These are phyloP conservation scores for Pantherophis vulpinus DNA, from an alignment of 2,797 vertebrate genomes.

Conservation along the genomic window DNA sequence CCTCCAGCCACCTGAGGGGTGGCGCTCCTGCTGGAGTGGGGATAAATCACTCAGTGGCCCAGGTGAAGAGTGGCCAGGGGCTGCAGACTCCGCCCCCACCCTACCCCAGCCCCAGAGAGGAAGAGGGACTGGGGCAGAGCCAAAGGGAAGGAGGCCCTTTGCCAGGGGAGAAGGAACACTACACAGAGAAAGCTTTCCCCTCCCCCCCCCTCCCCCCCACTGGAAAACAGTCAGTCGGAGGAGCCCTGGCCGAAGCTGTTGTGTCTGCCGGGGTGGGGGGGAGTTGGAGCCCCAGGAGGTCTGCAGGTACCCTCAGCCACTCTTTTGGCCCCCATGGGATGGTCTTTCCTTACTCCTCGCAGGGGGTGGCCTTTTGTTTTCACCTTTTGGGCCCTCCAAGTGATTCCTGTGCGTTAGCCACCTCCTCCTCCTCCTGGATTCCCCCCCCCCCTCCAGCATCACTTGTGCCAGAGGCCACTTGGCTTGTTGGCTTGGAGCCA, in stretches of 20 bases:
- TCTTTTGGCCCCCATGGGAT: background rate
- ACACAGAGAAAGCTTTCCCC: background rate
- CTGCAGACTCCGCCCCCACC: background rate
- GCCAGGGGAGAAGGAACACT: fast-evolving
- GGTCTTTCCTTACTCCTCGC: background rate
- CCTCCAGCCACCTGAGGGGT: background rate
- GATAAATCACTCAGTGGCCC: background rate
- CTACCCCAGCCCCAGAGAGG: background rate
- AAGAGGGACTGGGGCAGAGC: background rate
- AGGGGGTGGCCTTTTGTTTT: too few relatives aligned
- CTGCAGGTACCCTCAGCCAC: background rate
- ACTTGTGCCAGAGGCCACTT: background rate
- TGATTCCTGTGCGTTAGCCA: background rate
- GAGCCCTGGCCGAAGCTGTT: fast-evolving
- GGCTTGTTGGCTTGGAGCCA: background rate
- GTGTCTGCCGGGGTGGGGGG: too few relatives aligned
- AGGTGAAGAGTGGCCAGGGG: background rate
- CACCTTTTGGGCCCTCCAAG: background rate
- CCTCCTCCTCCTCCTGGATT: background rate
- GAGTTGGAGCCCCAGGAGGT: too few relatives aligned
- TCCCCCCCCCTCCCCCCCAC: fast-evolving
- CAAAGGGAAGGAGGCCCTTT: too few relatives aligned
- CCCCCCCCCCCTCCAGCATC: background rate
- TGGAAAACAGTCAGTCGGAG: background rate
- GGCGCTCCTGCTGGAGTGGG: background rate